Base-by-base conservation (phyloP, 2,888 invertebrate genomes). In the Hypomecis punctinalis region DNA sequence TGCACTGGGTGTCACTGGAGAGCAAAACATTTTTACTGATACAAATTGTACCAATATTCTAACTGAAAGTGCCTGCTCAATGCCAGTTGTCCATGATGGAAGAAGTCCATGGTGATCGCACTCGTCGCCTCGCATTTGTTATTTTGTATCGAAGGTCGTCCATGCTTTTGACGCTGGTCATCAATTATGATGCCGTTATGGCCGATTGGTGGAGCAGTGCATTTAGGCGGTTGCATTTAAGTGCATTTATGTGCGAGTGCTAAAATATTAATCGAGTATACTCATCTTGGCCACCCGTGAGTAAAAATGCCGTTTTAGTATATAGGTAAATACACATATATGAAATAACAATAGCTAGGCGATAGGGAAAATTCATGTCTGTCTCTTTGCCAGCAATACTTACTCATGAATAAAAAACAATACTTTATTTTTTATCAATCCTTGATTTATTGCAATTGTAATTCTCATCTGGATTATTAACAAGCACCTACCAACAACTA, bases 111-210 rank as follows among this genome's bases (percentile, higher is more conserved):
- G 51, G 4, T 23, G 23, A 40, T 10, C 23, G 40, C 10, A 40
- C 40, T 52, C 52, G 33, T 75, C 66, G 65, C 63, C 57, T 60
- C 66, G 63, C 62, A 52, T 69, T 67, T 65, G 64, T 72, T 66
- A 59, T 69, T 54, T 63, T 66, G 56, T 60, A 69, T 52, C 68
- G 73, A 70, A 75, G 73, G 75, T 72, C 71, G 70, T 70, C 52
- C 67, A 61, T 67, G 57, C 48, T 69, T 68, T 66, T 70, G 65
- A 72, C 67, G 61, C 61, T 42, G 40, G 46, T 53, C 68, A 70
- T 70, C 61, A 70, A 69, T 70, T 69, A 57, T 61, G 61, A 10
- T 60, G 64, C 72, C 72, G 70, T 72, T 70, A 72, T 61, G 61
- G 48, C 35, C 42, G 52, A 63, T 59, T 48, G 53, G 47, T 53